Base-by-base conservation (phyloP, 2,113 vertebrate genomes). In the Trichomycterus rosablanca region DNA sequence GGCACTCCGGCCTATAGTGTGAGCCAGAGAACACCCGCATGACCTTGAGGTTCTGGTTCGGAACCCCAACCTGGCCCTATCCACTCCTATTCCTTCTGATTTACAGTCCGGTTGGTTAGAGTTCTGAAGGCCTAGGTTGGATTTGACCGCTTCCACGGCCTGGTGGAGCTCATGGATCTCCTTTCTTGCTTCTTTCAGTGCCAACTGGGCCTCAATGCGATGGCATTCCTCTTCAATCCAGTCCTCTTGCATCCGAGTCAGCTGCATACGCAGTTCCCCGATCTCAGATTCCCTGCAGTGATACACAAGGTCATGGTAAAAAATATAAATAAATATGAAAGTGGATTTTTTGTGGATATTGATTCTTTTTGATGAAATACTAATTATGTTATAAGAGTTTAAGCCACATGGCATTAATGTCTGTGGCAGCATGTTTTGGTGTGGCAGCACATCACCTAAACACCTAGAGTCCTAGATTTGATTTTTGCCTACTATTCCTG, bases 191-290 rank as follows among this genome's bases (percentile, higher is more conserved):
- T 97, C 91, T 69, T 99, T 97, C 9, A 99, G 80, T 0, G 94
- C 94, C 67, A 98, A 80, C 84, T 99, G 96, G 14, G 95, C 94
- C 68, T 99, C 94, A 68, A 99, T 90, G 0, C 95, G 93, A 67
- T 97, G 94, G 35, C 95, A 98, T 42, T 99, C 96, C 79, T 97
- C 96, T 76, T 97, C 93, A 1, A 98, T 93, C 96, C 96, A 99
- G 79, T 98, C 96, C 63, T 99, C 95, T 72, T 97, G 95, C 96
- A 99, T 99, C 76, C 91, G 81, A 0, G 90, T 91, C 63, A 98
- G 85, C 76, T 96, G 96, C 0, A 76, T 85, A 76, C 92, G 90
- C 69, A 99, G 78, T 70, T 93, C 94, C 9, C 94, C 94, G 0
- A 99, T 91, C 84, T 98, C 93, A 0, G 84, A 85, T 64, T 95